Conservation (phyloP, 1,140 invertebrate genomes). For the Brachionus paranguensis region DNA sequence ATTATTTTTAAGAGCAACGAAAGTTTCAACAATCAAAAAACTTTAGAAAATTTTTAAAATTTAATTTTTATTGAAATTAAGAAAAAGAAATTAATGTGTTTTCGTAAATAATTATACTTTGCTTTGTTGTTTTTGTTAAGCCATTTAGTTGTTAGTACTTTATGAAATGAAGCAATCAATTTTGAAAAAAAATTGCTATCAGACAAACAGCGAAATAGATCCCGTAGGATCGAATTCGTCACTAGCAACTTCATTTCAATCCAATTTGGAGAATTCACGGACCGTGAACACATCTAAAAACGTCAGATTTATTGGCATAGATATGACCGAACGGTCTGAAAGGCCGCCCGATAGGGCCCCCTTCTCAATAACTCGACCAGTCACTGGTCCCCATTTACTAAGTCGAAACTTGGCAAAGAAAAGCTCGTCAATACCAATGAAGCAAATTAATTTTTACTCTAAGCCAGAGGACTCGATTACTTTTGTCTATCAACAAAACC, state of each 20-base stretch:
- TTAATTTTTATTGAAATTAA: not conserved
- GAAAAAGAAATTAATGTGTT: not conserved
- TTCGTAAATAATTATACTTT: not conserved
- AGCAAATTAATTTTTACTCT: not conserved
- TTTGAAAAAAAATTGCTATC: not conserved
- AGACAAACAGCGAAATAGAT: not conserved
- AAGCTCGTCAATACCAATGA: not conserved
- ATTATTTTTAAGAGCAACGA: not conserved
- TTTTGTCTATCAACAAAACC: not conserved
- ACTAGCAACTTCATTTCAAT: not conserved
- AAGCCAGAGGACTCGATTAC: not conserved
- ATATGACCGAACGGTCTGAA: not conserved
- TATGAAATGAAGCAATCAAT: slow-evolving; percentile 22
- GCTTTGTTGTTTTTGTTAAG: not conserved
- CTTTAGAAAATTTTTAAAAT: not conserved
- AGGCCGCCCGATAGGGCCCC: not conserved
- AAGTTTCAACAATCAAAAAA: not conserved
- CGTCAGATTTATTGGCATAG: slow-evolving; percentile 18
- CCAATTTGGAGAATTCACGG: not conserved
- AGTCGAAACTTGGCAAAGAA: not conserved
- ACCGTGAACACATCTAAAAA: slow-evolving; percentile 26
- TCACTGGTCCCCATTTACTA: not conserved
- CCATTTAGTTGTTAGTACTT: not conserved
- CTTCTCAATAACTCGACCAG: not conserved
- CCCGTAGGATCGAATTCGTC: not conserved